Base-by-base conservation (phyloP, 2,797 vertebrate species). In the Huso huso region DNA sequence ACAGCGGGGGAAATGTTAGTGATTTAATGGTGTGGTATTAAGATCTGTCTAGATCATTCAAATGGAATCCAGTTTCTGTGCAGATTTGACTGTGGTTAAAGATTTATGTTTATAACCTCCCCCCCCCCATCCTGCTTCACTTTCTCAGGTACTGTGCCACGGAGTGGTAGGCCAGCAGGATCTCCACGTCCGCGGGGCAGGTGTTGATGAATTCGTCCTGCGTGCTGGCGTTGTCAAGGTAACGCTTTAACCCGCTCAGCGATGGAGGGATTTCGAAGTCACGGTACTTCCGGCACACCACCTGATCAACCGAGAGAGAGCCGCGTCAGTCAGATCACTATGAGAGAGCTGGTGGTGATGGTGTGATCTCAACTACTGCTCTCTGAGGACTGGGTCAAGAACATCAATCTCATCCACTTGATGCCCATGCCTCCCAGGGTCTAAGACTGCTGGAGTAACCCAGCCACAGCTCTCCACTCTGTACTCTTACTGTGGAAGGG, bases 181-280 rank as follows among this genome's bases (percentile, higher is more conserved):
- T 93, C 85, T 98, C 94, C 0, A 74, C 53, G 1, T 83, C 82
- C 1, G 84, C 87, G 6, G 96, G 95, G 63, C 95, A 97, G 13
- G 90, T 96, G 74, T 86, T 82, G 50, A 83, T 84, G 81, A 97
- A 98, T 78, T 93, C 91, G 5, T 92, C 93, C 68, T 78, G 78
- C 71, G 87, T 79, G 1, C 81, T 78, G 7, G 93, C 91, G 0
- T 76, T 78, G 9, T 81, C 70, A 77, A 97, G 83, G 75, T 99
- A 98, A 51, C 81, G 81, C 50, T 82, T 87, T 66, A 99, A 73
- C 0, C 87, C 86, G 0, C 1, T 72, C 68, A 98, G 86, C 8
- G 84, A 86, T 2, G 9, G 12, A 0, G 94, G 92, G 71, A 97
- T 93, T 72, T 75, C 85, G 3, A 90, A 89, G 57, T 70, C 71